A percentile compares a stretch with the other conserved stretches of the same genome.
These are phyloP conservation scores for Rotaria sp. DNA, from an alignment of 2,888 invertebrate genomes.

Conservation along the genomic window DNA sequence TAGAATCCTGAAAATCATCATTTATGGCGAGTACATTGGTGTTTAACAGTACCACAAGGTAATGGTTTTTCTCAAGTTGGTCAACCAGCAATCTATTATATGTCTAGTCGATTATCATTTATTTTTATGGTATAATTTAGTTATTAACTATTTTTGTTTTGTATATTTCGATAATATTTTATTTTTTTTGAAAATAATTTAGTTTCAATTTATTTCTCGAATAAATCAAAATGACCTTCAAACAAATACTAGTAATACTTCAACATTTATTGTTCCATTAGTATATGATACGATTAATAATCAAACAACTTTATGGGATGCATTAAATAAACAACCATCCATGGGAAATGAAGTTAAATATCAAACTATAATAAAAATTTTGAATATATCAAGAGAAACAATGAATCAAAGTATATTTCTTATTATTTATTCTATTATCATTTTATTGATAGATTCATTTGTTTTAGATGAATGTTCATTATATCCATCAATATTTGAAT, in stretches of 20 bases:
- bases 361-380: neutral
- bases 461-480: slow-evolving; percentile 24
- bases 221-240: neutral
- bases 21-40: slow-evolving; percentile 10
- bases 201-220: slow-evolving; percentile 22
- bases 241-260: neutral
- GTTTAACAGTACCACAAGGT: neutral
- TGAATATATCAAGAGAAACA: neutral
- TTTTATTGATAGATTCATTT: neutral
- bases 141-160: neutral
- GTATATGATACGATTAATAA: neutral
- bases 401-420: neutral
- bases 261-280: slow-evolving; percentile 19
- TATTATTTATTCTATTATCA: neutral
- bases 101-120: neutral
- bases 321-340: neutral
- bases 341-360: neutral
- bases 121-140: neutral
- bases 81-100: neutral
- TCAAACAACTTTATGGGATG: slow-evolving; percentile 11
- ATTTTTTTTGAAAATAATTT: neutral
- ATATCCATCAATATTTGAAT: neutral
- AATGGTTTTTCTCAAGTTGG: slow-evolving; percentile 1
- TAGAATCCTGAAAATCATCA: slow-evolving; percentile 22
- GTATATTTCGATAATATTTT: neutral